Percentiles rank a stretch among this genome's conserved stretches.
Evolutionary conservation across 2,113 vertebrate genomes (phyloP).

Genomic region (Ifrita kowaldi): DNA sequence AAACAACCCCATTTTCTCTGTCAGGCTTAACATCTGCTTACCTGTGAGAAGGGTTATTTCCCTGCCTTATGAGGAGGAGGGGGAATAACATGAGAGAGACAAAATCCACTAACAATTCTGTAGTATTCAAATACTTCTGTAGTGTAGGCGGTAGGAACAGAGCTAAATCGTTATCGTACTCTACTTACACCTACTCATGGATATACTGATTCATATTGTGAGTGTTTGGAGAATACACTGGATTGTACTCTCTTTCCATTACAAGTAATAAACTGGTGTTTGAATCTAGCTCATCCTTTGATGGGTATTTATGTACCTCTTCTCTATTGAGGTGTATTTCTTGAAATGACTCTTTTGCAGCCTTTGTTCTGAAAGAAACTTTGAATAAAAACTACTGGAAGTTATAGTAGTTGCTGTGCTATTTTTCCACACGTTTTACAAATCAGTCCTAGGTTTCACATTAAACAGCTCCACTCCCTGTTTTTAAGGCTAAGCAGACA

Average conservation of each 20-base stretch:
- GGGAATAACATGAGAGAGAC: not conserved
- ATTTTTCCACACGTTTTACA: not conserved
- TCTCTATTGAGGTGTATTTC: not conserved
- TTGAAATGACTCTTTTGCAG: slow-evolving; percentile 22
- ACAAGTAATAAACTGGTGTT: not conserved
- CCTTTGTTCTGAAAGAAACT: slow-evolving; percentile 30
- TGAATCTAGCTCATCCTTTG: not conserved
- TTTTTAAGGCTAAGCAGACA: slow-evolving; percentile 44
- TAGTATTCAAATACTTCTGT: slow-evolving; percentile 24
- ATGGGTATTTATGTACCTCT: not conserved
- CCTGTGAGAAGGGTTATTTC: not conserved
- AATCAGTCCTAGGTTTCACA: not conserved
- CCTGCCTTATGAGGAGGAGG: not conserved
- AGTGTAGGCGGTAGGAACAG: not conserved
- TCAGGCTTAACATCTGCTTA: not conserved
- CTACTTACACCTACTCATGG: slow-evolving; percentile 38
- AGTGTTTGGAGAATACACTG: not conserved
- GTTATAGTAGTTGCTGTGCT: not conserved
- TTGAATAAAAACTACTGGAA: slow-evolving; percentile 3
- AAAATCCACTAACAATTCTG: slow-evolving; percentile 7
- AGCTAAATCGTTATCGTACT: not conserved
- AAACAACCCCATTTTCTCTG: not conserved
- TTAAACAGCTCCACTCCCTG: slow-evolving; percentile 15
- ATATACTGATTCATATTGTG: not conserved
- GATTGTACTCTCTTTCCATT: not conserved